phyloP scores from a whole-genome alignment of 1,140 invertebrate genomes.

The Eumaeus atala region DNA sequence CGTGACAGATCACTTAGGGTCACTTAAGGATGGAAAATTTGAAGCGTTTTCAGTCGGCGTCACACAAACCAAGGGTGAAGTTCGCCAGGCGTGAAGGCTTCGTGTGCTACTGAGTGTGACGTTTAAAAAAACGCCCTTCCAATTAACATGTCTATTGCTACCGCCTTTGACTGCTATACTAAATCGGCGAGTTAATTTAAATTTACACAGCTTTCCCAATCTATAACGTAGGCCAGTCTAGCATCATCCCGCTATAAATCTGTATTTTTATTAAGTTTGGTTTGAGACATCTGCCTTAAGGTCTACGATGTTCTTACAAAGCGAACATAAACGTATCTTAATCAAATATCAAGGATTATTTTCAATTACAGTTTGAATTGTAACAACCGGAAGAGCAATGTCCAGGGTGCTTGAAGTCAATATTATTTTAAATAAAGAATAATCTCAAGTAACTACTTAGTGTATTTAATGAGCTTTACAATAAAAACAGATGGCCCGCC shows the following conservation, averaged over 20 bases:
- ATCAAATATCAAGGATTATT: too few relatives aligned
- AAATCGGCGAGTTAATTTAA: too few relatives aligned
- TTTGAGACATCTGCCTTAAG: too few relatives aligned
- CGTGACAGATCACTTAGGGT: too few relatives aligned
- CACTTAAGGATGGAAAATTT: background rate
- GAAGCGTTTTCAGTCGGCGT: background rate
- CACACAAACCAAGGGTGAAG: constrained; percentile 24
- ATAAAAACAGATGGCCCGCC: constrained; percentile 4
- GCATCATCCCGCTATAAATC: too few relatives aligned
- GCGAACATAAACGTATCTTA: too few relatives aligned
- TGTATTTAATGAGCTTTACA: background rate
- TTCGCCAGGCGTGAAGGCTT: constrained; percentile 27
- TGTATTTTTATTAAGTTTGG: too few relatives aligned
- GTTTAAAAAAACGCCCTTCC: constrained; percentile 29
- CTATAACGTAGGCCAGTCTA: too few relatives aligned
- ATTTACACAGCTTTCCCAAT: too few relatives aligned
- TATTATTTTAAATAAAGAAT: background rate
- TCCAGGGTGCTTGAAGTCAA: background rate
- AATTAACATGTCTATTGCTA: background rate
- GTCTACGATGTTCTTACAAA: too few relatives aligned
- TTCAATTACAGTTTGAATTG: too few relatives aligned
- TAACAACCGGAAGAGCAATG: too few relatives aligned
- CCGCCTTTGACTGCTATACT: background rate
- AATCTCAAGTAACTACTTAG: background rate
- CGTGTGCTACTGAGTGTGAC: constrained; percentile 25